Percentiles rank a stretch among this genome's conserved stretches.
These are phyloP conservation scores for Synergus laeviventris DNA, from an alignment of 2,888 invertebrate genomes.

Conservation along the genomic window DNA sequence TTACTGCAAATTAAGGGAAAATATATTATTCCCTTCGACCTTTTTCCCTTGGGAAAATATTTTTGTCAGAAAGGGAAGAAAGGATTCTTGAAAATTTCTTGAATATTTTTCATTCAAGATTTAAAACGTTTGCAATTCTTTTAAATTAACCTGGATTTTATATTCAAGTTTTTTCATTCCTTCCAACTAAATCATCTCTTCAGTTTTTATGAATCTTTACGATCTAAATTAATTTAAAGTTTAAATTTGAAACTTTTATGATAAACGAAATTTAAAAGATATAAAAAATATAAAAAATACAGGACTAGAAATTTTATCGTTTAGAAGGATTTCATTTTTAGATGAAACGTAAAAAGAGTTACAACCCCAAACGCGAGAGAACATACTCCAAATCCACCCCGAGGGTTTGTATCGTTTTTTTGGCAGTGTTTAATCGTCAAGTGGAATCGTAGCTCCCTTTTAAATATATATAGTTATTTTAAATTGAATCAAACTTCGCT, in stretches of 20 bases:
- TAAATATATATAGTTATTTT: slow-evolving; percentile 19
- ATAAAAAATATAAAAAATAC: no score
- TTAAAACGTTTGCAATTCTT: neutral
- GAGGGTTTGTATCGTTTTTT: no score
- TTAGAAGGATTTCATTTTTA: no score
- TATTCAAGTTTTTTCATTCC: neutral
- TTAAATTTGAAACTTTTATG: neutral
- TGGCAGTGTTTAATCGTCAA: no score
- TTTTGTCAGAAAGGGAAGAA: neutral
- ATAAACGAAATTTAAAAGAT: no score
- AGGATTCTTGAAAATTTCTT: neutral
- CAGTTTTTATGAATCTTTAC: neutral
- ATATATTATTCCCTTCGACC: neutral
- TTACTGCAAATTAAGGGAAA: slow-evolving; percentile 22
- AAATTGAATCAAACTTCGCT: slow-evolving; percentile 4
- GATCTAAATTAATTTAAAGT: no score
- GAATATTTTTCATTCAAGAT: neutral
- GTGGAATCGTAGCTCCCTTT: neutral
- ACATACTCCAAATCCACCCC: no score
- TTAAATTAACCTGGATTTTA: neutral
- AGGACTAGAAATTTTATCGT: no score
- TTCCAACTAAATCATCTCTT: neutral
- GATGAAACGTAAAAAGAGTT: no score
- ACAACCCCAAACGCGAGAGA: no score
- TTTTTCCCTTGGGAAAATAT: neutral